These are phyloP conservation scores for Pachliopta kotzebuea DNA, from an alignment of 2,888 invertebrate species.

Conservation along the genomic window DNA sequence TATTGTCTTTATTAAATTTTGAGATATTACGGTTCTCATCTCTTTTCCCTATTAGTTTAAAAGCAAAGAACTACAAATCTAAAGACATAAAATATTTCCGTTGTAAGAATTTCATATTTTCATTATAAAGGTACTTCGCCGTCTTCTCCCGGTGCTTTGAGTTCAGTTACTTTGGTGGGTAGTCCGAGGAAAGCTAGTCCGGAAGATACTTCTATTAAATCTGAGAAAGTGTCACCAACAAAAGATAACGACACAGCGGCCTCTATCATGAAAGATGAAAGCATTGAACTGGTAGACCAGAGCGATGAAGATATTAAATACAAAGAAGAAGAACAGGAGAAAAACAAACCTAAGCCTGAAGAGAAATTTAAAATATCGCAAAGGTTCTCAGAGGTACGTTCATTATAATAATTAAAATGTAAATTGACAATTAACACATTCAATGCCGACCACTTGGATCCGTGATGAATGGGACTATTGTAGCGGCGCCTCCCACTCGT, in stretches of 20 bases:
- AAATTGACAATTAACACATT: no score
- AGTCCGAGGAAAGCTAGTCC: conserved; percentile 72
- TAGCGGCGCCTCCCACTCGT: no score
- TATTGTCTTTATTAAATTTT: no score
- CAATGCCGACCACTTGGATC: no score
- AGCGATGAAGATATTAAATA: conserved; percentile 72
- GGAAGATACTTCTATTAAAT: conserved; percentile 43
- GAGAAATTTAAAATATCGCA: conserved; percentile 74
- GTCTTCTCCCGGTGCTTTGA: conserved; percentile 86
- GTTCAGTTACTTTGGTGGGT: conserved; percentile 86
- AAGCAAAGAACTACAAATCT: no score
- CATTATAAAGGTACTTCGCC: conserved; percentile 69
- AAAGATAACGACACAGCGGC: conserved; percentile 61
- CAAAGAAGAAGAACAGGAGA: conserved; percentile 69
- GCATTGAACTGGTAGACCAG: conserved; percentile 71
- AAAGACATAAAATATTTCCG: no score
- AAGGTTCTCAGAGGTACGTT: conserved; percentile 65
- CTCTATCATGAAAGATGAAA: conserved; percentile 63
- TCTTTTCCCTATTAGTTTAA: no score
- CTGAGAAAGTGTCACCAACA: conserved; percentile 48
- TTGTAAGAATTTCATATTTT: no score
- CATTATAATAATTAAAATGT: background rate
- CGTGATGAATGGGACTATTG: no score
- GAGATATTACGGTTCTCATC: no score
- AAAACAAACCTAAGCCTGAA: conserved; percentile 59